Base-by-base conservation (phyloP, 2,113 vertebrate species). In the Saimiri boliviensis region DNA sequence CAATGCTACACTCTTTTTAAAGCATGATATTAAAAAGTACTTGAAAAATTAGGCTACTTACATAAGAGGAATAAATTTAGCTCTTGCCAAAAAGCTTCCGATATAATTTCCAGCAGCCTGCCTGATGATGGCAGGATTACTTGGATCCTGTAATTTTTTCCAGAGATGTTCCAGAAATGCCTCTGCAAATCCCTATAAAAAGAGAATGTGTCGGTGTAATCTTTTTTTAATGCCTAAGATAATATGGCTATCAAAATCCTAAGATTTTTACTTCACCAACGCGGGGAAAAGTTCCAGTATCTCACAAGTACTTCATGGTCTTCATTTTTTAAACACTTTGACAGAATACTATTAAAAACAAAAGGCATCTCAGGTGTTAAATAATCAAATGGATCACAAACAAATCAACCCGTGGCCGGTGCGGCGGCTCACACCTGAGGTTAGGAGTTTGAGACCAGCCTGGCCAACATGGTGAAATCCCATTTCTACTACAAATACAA, bases 121-220 rank as follows among this genome's bases (percentile, higher is more conserved):
- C 21, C 99, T 99, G 68, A 99, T 99, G 58, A 99, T 98, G 0
- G 99, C 98, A 19, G 99, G 99, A 95, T 99, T 99, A 96, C 99
- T 99, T 3, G 99, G 99, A 97, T 98, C 99, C 94, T 99, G 99
- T 17, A 99, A 89, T 89, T 99, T 99, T 97, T 99, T 99, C 99
- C 99, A 99, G 89, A 99, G 99, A 98, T 99, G 99, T 86, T 99
- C 99, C 98, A 99, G 98, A 98, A 99, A 99, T 49, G 99, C 99
- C 97, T 99, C 99, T 14, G 99, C 99, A 35, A 99, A 98, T 3
- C 99, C 99, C 99, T 99, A 95, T 21, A 85, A 95, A 94, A 95
- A 89, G 91, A 98, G 70, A 98, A 82, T 42, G 32, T 82, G 27
- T 13, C 80, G 7, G 35, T 54, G 14, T 71, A 27, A 87, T 86